These are phyloP conservation scores for Lomographa bimaculata DNA, from an alignment of 2,888 invertebrate species.

Conservation along the genomic window DNA sequence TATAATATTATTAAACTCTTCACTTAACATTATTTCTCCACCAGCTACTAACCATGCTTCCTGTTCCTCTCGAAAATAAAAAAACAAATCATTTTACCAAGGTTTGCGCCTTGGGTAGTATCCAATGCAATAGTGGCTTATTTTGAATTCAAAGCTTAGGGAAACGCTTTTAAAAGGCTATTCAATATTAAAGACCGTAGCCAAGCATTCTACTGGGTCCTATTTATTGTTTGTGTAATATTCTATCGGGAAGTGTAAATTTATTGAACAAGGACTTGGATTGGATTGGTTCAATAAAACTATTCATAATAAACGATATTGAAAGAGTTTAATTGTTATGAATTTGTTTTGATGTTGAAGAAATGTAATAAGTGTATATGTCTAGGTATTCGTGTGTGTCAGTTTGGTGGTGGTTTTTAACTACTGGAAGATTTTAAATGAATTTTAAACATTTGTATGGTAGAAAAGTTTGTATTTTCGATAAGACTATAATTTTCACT, in stretches of 20 bases:
- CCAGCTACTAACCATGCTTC: not conserved
- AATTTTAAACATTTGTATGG: too few relatives aligned
- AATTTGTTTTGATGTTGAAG: too few relatives aligned
- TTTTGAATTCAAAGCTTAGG: constrained; percentile 52
- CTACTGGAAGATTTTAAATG: too few relatives aligned
- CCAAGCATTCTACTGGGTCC: constrained; percentile 11
- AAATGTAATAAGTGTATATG: too few relatives aligned
- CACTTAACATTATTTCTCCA: too few relatives aligned
- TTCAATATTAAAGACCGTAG: constrained; percentile 45
- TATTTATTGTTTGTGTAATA: constrained; percentile 24
- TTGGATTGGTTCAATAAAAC: not conserved
- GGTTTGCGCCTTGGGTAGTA: constrained; percentile 34
- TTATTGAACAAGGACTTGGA: constrained; percentile 1
- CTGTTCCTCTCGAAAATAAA: constrained; percentile 20
- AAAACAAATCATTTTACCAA: constrained; percentile 26
- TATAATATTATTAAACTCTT: too few relatives aligned
- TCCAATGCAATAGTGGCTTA: constrained; percentile 50
- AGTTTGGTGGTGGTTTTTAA: too few relatives aligned
- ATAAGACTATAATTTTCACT: too few relatives aligned
- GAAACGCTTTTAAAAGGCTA: constrained; percentile 45
- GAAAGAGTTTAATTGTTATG: too few relatives aligned
- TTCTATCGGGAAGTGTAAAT: constrained; percentile 6
- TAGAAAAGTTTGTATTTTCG: too few relatives aligned
- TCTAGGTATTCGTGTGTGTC: too few relatives aligned
- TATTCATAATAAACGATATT: not conserved